phyloP scores from a whole-genome alignment of 2,797 vertebrate species.

The Cyclura pinguis region DNA sequence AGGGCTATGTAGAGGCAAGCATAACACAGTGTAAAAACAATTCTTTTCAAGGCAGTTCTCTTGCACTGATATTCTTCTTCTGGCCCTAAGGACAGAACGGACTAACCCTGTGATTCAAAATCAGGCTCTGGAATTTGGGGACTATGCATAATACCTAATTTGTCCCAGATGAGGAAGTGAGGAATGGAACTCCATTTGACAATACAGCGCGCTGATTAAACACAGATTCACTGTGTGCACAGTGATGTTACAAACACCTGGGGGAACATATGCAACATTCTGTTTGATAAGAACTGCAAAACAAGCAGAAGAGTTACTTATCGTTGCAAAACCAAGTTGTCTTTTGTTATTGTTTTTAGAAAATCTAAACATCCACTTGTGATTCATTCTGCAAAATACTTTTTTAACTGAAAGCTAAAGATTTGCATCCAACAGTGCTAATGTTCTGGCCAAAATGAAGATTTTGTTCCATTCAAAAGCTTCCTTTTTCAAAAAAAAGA shows the following conservation, averaged over 20 bases:
- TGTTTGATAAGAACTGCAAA: constrained; percentile 8
- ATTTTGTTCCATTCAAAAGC: background rate
- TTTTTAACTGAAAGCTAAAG: constrained; percentile 14
- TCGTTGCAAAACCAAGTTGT: background rate
- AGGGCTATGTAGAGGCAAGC: no score
- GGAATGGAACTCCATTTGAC: background rate
- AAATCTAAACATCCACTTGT: constrained; percentile 22
- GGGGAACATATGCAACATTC: background rate
- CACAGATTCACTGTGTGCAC: background rate
- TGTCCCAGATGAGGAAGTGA: background rate
- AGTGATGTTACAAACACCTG: background rate
- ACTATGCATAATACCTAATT: background rate
- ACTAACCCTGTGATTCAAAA: no score
- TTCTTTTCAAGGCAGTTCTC: no score
- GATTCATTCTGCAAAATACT: background rate
- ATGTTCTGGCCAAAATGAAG: constrained; percentile 1
- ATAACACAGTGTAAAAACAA: no score
- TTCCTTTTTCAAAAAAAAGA: background rate
- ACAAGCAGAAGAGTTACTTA: background rate
- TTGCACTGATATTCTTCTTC: no score
- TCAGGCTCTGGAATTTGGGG: no score
- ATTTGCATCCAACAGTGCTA: constrained; percentile 18
- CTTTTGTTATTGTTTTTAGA: background rate
- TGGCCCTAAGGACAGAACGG: no score
- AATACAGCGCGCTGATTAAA: background rate